Evolutionary conservation across 2,113 vertebrate genomes (phyloP).

Genomic region (Amblyopsis rosae): DNA sequence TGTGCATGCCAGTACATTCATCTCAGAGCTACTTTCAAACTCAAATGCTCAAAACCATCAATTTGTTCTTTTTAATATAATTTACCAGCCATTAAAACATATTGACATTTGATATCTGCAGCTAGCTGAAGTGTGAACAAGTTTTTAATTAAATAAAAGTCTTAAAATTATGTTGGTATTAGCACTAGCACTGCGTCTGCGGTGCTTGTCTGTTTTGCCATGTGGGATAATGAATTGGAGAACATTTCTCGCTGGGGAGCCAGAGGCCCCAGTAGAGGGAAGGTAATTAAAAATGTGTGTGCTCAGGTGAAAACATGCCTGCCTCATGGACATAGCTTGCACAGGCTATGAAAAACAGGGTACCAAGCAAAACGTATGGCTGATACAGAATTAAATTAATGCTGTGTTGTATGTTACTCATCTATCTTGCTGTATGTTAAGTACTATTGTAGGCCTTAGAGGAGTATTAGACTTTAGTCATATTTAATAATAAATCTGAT

Average conservation of each 20-base stretch:
- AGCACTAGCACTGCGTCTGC: constrained; percentile 23
- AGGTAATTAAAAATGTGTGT: constrained; percentile 75
- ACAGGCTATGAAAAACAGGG: neutral
- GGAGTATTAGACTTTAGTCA: neutral
- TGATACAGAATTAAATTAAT: neutral
- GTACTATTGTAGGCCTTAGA: neutral
- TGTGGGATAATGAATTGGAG: constrained; percentile 54
- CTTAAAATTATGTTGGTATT: constrained; percentile 32
- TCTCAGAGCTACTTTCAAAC: neutral
- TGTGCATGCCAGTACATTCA: neutral
- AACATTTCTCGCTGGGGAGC: constrained; percentile 55
- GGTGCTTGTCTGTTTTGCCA: constrained; percentile 50
- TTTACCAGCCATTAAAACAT: constrained; percentile 14
- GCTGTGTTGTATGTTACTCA: neutral
- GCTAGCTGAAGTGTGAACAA: constrained; percentile 8
- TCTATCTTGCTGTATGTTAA: neutral
- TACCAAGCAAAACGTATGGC: neutral
- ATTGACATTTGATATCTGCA: constrained; percentile 9
- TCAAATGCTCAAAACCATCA: constrained; percentile 13
- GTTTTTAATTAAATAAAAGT: constrained; percentile 36
- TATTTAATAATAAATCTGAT: too few relatives aligned
- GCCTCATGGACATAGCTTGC: constrained; percentile 29
- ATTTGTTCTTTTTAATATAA: neutral
- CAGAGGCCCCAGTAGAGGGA: constrained; percentile 46
- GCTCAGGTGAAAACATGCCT: constrained; percentile 57